Evolutionary conservation across 2,888 invertebrate species (phyloP), one percentile per base, ranked within the genome.

Genomic region (Chrysopilus asiliformis): DNA sequence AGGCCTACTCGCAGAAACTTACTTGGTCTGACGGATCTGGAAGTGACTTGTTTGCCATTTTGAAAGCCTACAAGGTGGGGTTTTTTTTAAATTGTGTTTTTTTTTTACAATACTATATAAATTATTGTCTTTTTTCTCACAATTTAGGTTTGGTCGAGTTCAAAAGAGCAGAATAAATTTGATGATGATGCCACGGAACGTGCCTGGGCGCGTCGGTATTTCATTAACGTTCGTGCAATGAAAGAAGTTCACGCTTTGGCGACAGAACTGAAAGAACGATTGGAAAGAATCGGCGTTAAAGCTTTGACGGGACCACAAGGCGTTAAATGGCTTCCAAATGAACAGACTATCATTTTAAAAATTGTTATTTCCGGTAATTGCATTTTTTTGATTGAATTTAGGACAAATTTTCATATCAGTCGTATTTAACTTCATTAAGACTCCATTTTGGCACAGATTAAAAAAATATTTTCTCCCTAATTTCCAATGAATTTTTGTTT

Each of bases 31-130:
- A 79, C 53, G 77, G 79, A 2, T 81, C 86, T 0, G 72, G 59
- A 3, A 77, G 90, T 51, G 95, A 95, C 60, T 73, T 82, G 39
- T 72, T 93, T 41, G 82, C 89, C 0, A 74, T 80, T 44, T 66
- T 83, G 4, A 80, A 84, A 52, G 79, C 84, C 0, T 93, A 84
- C 55, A 72, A 68, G 63, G 85, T 84, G 12, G 12, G 32, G 14
- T 13, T 39, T 26, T 12, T 32, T 29, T 15, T 14, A n/a, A 14
- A 14, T n/a, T 13, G 15, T 24, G n/a, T n/a, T n/a, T n/a, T n/a
- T n/a, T n/a, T n/a, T n/a, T 19, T 40, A 32, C 38, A 27, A 33
- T 16, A 34, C 8, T 15, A 18, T 5, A 14, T 20, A 20, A 18
- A 14, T 42, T 31, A 29, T 45, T 22, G 10, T 8, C 10, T 22